Percentiles rank a stretch among this genome's conserved stretches.
Conservation (phyloP, 1,140 invertebrate species). For the Hyphantria cunea region DNA sequence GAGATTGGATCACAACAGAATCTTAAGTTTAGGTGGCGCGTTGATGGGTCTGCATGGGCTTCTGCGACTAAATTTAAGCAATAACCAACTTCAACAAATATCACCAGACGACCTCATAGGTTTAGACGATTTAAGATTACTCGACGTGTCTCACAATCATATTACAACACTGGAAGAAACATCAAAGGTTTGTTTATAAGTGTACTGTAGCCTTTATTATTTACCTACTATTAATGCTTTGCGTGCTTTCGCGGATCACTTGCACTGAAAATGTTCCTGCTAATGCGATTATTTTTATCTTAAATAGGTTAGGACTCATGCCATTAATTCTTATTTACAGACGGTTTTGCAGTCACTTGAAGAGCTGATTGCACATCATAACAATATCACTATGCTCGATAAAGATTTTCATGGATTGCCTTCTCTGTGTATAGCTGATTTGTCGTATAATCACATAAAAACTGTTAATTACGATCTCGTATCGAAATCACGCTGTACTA, state of each 20-base stretch:
- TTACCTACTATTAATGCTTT: constrained; percentile 12
- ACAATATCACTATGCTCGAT: constrained; percentile 86
- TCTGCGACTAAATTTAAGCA: constrained; percentile 86
- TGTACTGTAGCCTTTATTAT: constrained; percentile 6
- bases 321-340: constrained; percentile 77
- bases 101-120: constrained; percentile 88
- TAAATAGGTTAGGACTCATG: background rate
- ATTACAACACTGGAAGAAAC: constrained; percentile 89
- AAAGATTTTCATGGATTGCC: constrained; percentile 91
- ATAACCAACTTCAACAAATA: constrained; percentile 87
- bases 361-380: constrained; percentile 88
- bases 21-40: constrained; percentile 87
- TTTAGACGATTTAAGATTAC: constrained; percentile 85
- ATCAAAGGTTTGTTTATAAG: constrained; percentile 85
- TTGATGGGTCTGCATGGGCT: constrained; percentile 88
- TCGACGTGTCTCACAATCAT: constrained; percentile 90
- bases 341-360: constrained; percentile 89
- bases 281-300: constrained; percentile 3
- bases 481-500: constrained; percentile 88
- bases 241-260: constrained; percentile 46
- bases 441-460: constrained; percentile 88
- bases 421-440: constrained; percentile 88
- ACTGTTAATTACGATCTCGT: constrained; percentile 88
- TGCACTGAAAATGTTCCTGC: background rate
- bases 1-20: constrained; percentile 87